Base-by-base conservation (phyloP, 2,797 vertebrate species). In the Poecilia gillii region DNA sequence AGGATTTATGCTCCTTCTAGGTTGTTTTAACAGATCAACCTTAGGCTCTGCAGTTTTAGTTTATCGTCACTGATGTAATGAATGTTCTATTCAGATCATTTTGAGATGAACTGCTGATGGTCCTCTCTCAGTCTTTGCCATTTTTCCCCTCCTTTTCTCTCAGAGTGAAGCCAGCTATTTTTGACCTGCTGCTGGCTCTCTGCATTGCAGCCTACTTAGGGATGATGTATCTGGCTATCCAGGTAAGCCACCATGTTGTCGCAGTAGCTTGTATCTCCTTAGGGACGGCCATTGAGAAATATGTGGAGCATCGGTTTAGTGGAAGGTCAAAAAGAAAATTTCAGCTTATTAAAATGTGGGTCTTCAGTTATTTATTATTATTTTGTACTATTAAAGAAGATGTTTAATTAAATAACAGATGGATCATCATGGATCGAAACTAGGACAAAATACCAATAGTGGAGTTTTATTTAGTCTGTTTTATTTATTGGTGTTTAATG, bases 111-210 rank as follows among this genome's bases (percentile, higher is more conserved):
- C 9, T 4, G 64, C 36, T 12, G 39, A 68, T 2, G 64, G 18
- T 25, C 16, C 59, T 33, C 6, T 62, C 59, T 64, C 31, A 55
- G 9, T 4, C 25, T 55, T 55, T 70, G 23, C 20, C 39, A 9
- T 59, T 20, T 13, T 2, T 78, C 31, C 31, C 12, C 33, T 16
- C 72, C 3, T 31, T 18, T 36, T 53, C 25, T 36, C 51, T 33
- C 93, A 99, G 99, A 95, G 99, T 99, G 88, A 99, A 99, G 87
- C 99, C 99, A 0, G 99, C 99, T 1, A 97, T 99, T 90, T 99
- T 99, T 43, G 99, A 99, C 94, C 95, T 99, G 80, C 96, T 99
- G 43, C 92, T 99, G 89, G 99, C 99, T 0, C 94, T 98, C 75
- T 99, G 99, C 89, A 99, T 99, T 1, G 97, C 97, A 36, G 97